Percentiles rank a stretch among this genome's conserved stretches.
phyloP scores from a whole-genome alignment of 2,797 vertebrate genomes.

The Taeniopygia guttata region DNA sequence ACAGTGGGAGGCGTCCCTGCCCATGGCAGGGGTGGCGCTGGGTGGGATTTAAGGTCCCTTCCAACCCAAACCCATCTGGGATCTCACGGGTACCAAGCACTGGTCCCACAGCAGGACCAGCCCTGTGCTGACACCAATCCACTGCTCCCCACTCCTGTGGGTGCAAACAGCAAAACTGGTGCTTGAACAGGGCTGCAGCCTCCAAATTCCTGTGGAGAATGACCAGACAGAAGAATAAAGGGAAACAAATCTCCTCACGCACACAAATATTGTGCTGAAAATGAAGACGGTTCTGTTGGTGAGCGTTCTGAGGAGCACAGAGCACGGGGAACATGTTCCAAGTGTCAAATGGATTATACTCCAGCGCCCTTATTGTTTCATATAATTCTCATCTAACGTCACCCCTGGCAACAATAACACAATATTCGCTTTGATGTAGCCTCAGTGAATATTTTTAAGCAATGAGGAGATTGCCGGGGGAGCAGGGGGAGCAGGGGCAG shows the following conservation, averaged over 20 bases:
- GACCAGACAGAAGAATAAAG: background rate
- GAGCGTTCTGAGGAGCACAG: background rate
- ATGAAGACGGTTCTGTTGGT: background rate
- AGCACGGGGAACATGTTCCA: background rate
- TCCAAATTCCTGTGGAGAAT: background rate
- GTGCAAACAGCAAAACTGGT: background rate
- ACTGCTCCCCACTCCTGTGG: background rate
- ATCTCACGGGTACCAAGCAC: background rate
- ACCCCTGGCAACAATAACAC: slow-evolving; percentile 37
- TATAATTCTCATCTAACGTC: slow-evolving; percentile 47
- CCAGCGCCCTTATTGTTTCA: slow-evolving; percentile 29
- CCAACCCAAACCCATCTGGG: background rate
- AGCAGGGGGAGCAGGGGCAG: background rate
- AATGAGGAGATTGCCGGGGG: slow-evolving; percentile 14
- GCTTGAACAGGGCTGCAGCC: background rate
- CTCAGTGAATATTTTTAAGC: background rate
- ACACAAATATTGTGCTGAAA: background rate
- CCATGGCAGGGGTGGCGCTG: background rate
- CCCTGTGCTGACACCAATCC: background rate
- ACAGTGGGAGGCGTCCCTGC: background rate
- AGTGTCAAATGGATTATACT: slow-evolving; percentile 48
- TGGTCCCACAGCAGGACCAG: accelerated
- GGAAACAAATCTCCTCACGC: background rate
- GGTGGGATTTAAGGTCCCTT: background rate
- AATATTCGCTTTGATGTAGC: slow-evolving; percentile 27